phyloP scores from a whole-genome alignment of 2,797 vertebrate species.

The Percopsis omiscomaycus region DNA sequence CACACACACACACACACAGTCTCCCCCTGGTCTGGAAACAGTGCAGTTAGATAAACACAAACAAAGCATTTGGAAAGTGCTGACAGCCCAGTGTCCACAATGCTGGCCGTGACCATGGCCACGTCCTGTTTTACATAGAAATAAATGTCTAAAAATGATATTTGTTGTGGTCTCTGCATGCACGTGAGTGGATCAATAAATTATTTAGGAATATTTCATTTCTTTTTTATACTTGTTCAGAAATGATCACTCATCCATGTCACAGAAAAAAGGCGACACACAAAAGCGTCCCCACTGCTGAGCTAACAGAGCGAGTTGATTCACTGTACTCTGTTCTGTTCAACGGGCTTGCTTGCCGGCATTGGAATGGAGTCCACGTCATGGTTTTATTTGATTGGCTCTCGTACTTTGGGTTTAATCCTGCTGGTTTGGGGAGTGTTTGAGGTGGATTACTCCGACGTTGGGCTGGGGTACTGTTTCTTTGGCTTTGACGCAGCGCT shows the following conservation, averaged over 20 bases:
- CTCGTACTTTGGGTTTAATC: conserved; percentile 75
- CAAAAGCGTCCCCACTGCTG: conserved; percentile 40
- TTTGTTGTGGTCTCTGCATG: background rate
- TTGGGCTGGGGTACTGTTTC: conserved; percentile 66
- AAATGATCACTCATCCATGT: background rate
- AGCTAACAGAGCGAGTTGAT: conserved; percentile 53
- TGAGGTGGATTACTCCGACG: conserved; percentile 76
- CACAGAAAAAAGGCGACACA: conserved; percentile 9
- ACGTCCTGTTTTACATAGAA: conserved; percentile 41
- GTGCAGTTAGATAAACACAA: conserved; percentile 80
- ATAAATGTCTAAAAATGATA: conserved; percentile 11
- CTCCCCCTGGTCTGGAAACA: conserved; percentile 70
- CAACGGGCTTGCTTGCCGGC: conserved; percentile 69
- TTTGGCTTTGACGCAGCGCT: conserved; percentile 65
- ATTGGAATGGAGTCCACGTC: conserved; percentile 64
- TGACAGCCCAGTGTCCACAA: conserved; percentile 62
- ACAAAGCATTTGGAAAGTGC: conserved; percentile 63
- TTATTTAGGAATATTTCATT: background rate
- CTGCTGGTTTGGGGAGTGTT: conserved; percentile 75
- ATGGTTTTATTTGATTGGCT: conserved; percentile 74
- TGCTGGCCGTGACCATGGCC: conserved; percentile 34
- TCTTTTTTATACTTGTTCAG: background rate
- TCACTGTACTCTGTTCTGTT: conserved; percentile 59
- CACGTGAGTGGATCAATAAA: background rate
- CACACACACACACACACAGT: conserved; percentile 6